Conservation (phyloP, 2,113 vertebrate genomes). For the Thamnaconus septentrionalis region DNA sequence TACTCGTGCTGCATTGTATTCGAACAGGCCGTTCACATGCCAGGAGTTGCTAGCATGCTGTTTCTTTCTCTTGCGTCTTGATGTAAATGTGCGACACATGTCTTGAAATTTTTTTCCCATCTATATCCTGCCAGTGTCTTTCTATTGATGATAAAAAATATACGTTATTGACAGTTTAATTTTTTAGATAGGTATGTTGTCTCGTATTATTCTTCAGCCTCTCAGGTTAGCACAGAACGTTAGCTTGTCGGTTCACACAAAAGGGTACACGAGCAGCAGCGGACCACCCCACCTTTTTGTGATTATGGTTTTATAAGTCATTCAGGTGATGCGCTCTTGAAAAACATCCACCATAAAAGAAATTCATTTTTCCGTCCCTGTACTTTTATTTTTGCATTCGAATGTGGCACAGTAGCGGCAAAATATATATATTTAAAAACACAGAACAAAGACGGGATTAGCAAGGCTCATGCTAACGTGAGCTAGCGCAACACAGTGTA, state of each 20-base stretch:
- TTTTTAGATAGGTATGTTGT: not conserved
- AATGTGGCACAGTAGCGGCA: not conserved
- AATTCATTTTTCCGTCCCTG: accelerated
- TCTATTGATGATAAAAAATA: too few species aligned
- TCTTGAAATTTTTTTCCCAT: not conserved
- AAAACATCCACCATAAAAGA: accelerated
- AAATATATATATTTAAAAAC: not conserved
- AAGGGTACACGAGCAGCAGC: constrained; percentile 15
- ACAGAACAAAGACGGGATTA: constrained; percentile 62
- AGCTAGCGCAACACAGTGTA: constrained; percentile 11
- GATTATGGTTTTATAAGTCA: not conserved
- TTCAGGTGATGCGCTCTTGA: too few species aligned
- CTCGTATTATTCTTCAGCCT: too few species aligned
- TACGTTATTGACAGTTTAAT: too few species aligned
- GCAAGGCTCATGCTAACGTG: constrained; percentile 36
- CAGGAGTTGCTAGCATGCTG: constrained; percentile 28
- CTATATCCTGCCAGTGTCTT: accelerated
- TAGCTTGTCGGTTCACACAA: constrained; percentile 55
- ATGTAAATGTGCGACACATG: not conserved
- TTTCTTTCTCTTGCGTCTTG: not conserved
- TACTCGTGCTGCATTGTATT: constrained; percentile 38
- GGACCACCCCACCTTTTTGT: constrained; percentile 10
- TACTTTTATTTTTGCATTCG: not conserved
- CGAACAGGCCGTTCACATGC: constrained; percentile 61
- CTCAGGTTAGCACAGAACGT: not conserved